These are phyloP conservation scores for Semotilus atromaculatus DNA, from an alignment of 2,797 vertebrate species.

Conservation along the genomic window DNA sequence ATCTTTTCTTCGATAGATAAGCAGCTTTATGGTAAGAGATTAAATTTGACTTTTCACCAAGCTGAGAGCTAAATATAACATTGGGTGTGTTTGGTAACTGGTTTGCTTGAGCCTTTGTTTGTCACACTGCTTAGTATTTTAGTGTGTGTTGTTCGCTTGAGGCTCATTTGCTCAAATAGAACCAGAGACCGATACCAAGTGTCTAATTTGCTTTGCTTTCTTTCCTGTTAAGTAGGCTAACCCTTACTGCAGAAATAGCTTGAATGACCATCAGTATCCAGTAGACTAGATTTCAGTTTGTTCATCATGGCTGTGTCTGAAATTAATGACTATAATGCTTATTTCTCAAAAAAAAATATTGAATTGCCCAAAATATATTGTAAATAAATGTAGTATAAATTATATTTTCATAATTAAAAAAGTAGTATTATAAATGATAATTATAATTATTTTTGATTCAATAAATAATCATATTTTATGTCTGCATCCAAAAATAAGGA, in stretches of 20 bases:
- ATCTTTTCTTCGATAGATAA: conserved; percentile 67
- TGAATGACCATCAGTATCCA: neutral
- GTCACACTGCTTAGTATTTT: neutral
- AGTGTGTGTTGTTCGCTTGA: neutral
- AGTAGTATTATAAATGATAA: too few relatives aligned
- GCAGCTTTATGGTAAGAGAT: conserved; percentile 72
- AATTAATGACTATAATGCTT: neutral
- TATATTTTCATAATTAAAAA: too few relatives aligned
- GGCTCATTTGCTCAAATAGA: neutral
- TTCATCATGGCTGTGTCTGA: conserved; percentile 2
- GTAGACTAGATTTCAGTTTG: neutral
- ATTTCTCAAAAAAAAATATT: too few relatives aligned
- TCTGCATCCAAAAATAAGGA: too few relatives aligned
- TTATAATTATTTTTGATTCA: too few relatives aligned
- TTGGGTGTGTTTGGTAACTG: conserved; percentile 24
- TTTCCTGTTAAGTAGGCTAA: neutral
- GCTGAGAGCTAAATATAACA: conserved; percentile 44
- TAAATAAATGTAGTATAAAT: too few relatives aligned
- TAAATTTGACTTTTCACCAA: conserved; percentile 47
- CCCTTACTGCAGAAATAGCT: neutral
- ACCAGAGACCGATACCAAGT: neutral
- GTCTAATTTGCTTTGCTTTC: conserved; percentile 4
- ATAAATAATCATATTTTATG: too few relatives aligned
- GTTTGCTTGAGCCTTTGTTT: conserved; percentile 12
- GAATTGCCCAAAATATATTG: too few relatives aligned